phyloP scores from a whole-genome alignment of 2,797 vertebrate species.

The Hyperoplus lanceolatus region DNA sequence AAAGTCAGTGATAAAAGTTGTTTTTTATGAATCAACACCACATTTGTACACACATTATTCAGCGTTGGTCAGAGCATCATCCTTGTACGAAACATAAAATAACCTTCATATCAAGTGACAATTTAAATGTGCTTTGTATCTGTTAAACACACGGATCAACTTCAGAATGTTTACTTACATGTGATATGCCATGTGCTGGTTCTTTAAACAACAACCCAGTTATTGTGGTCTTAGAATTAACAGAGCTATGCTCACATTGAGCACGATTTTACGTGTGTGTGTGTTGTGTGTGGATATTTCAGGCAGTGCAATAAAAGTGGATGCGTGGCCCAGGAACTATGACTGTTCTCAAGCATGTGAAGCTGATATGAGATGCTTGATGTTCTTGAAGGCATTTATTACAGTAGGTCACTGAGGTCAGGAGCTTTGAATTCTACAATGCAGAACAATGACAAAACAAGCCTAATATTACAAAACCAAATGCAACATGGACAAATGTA shows the following conservation, averaged over 20 bases:
- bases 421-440: conserved; percentile 45
- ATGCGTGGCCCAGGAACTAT: conserved; percentile 49
- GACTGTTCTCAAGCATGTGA: conserved; percentile 61
- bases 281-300: conserved; percentile 68
- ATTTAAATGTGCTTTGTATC: neutral
- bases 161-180: conserved; percentile 17
- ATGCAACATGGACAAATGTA: neutral
- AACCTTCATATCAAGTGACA: neutral
- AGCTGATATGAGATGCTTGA: conserved; percentile 70
- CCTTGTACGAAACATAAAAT: neutral
- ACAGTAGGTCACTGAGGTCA: conserved; percentile 63
- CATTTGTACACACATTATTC: neutral
- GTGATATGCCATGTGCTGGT: conserved; percentile 26
- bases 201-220: conserved; percentile 35
- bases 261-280: conserved; percentile 51
- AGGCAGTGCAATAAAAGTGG: conserved; percentile 65
- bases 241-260: conserved; percentile 52
- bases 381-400: conserved; percentile 73
- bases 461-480: conserved; percentile 24
- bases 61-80: too few relatives aligned
- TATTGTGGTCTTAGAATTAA: conserved; percentile 55
- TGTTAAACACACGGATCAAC: neutral
- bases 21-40: neutral
- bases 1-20: neutral
- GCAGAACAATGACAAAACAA: conserved; percentile 57